Percentiles rank a stretch among this genome's conserved stretches.
These are phyloP conservation scores for Eilema sororculum DNA, from an alignment of 2,888 invertebrate species.

Conservation along the genomic window DNA sequence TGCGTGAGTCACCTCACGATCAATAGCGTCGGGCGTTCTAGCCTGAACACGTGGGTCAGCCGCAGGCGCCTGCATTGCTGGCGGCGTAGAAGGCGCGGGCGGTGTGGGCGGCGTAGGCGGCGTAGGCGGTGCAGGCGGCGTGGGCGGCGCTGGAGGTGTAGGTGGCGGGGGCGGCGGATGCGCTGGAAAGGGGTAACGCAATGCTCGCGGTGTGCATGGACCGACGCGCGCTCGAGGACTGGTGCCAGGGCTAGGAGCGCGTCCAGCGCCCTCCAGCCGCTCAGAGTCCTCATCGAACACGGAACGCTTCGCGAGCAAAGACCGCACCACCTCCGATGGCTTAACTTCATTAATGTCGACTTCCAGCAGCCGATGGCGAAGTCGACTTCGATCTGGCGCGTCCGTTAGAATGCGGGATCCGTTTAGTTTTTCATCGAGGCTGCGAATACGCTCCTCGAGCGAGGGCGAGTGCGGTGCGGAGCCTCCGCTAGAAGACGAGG, in stretches of 20 bases:
- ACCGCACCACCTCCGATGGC: slow-evolving; percentile 97
- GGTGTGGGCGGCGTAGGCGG: slow-evolving; percentile 57
- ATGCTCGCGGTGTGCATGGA: slow-evolving; percentile 78
- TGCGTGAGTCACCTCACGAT: slow-evolving; percentile 37
- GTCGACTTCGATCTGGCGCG: slow-evolving; percentile 86
- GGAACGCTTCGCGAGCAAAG: slow-evolving; percentile 95
- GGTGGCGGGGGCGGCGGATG: slow-evolving; percentile 88
- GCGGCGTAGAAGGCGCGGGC: slow-evolving; percentile 55
- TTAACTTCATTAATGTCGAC: slow-evolving; percentile 93
- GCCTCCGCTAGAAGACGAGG: slow-evolving; percentile 91
- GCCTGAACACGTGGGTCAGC: slow-evolving; percentile 53
- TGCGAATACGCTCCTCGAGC: slow-evolving; percentile 96
- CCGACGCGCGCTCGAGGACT: slow-evolving; percentile 80
- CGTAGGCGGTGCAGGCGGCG: slow-evolving; percentile 57
- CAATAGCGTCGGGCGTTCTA: slow-evolving; percentile 54
- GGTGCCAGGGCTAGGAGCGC: slow-evolving; percentile 89
- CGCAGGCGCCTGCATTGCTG: slow-evolving; percentile 58
- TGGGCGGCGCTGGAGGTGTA: slow-evolving; percentile 45
- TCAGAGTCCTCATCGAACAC: slow-evolving; percentile 99
- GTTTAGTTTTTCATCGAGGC: slow-evolving; percentile 96
- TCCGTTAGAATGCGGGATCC: slow-evolving; percentile 88
- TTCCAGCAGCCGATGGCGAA: slow-evolving; percentile 92
- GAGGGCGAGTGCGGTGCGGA: slow-evolving; percentile 91
- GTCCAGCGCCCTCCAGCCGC: slow-evolving; percentile 95
- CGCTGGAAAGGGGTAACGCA: slow-evolving; percentile 93